Evolutionary conservation across 1,140 invertebrate species (phyloP), one percentile per base, ranked within the genome.

Genomic region (Papilio machaon): DNA sequence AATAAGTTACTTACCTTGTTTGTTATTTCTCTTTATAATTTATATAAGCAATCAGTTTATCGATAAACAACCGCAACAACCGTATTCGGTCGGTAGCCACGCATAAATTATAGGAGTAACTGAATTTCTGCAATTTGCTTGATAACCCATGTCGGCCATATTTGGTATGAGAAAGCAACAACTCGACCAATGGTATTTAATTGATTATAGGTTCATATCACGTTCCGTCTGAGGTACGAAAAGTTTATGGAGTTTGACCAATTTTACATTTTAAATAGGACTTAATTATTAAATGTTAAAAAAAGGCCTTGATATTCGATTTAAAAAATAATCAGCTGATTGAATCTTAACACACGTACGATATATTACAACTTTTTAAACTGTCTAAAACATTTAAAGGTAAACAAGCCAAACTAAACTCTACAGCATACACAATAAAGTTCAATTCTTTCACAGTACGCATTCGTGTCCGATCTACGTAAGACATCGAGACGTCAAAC

Each of bases 401-500:
- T 43, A 74, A 6, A 19, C 2, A 75, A 75, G 7, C 11, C 5
- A 76, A 49, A 23, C 1, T 35, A 76, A 76, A 30, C 47, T 52
- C 11, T 23, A 49, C 10, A 23, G 8, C n/a, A 17, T 2, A 23
- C 3, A 35, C 3, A 35, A 15, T 76, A 52, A 54, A 76, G 11
- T 54, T 76, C 23, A 76, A 15, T 78, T 38, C 74, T 70, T 35
- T 64, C 91, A 38, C 86, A 94, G 90, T 93, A 90, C 87, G 80
- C 85, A 11, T 94, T 92, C 87, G 86, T 92, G 0, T 93, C 92
- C 10, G 89, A 92, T 77, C 87, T 94, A 2, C 91, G 91, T 75
- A 92, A 94, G 73, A 84, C 89, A 0, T 84, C 89, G 0, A 86
- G 90, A 2, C 82, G 88, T 30, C 90, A 86, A 67, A 82, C 81